phyloP scores from a whole-genome alignment of 2,113 vertebrate genomes.

The Scatophagus argus region DNA sequence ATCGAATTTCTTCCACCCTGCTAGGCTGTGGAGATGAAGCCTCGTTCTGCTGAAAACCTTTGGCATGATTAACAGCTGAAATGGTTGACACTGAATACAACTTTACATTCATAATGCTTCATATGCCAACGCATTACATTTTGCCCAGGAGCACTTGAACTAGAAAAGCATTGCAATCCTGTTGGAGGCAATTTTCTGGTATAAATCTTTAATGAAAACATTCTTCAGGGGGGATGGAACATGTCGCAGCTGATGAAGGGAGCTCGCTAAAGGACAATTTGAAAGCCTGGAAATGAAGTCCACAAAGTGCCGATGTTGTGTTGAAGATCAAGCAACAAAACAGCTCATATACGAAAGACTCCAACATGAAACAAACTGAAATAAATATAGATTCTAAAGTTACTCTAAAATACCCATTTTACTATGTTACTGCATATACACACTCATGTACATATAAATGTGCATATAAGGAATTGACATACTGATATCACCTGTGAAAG shows the following conservation, averaged over 20 bases:
- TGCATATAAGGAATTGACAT: slow-evolving; percentile 33
- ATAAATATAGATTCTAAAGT: slow-evolving; percentile 41
- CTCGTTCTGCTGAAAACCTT: slow-evolving; percentile 33
- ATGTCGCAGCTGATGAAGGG: slow-evolving; percentile 49
- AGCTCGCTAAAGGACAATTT: slow-evolving; percentile 45
- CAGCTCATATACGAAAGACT: slow-evolving; percentile 41
- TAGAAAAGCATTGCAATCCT: slow-evolving; percentile 43
- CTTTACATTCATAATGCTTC: slow-evolving; percentile 58
- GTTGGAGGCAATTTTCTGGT: slow-evolving; percentile 61
- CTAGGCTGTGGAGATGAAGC: slow-evolving; percentile 29
- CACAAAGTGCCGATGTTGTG: slow-evolving; percentile 10
- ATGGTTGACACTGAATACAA: slow-evolving; percentile 41
- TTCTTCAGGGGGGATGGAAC: slow-evolving; percentile 59
- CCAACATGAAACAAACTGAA: slow-evolving; percentile 38
- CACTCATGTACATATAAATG: slow-evolving; percentile 36
- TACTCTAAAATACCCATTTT: slow-evolving; percentile 26
- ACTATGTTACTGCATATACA: slow-evolving; percentile 31
- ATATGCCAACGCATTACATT: slow-evolving; percentile 27
- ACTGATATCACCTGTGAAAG: slow-evolving; percentile 22
- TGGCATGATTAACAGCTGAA: slow-evolving; percentile 52
- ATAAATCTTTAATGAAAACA: slow-evolving; percentile 80
- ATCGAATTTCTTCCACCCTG: slow-evolving; percentile 50
- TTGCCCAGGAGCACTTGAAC: slow-evolving; percentile 18
- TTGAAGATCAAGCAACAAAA: slow-evolving; percentile 33
- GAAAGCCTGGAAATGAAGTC: slow-evolving; percentile 46